phyloP scores from a whole-genome alignment of 2,888 invertebrate species.

The Xanthostigma xanthostigma region DNA sequence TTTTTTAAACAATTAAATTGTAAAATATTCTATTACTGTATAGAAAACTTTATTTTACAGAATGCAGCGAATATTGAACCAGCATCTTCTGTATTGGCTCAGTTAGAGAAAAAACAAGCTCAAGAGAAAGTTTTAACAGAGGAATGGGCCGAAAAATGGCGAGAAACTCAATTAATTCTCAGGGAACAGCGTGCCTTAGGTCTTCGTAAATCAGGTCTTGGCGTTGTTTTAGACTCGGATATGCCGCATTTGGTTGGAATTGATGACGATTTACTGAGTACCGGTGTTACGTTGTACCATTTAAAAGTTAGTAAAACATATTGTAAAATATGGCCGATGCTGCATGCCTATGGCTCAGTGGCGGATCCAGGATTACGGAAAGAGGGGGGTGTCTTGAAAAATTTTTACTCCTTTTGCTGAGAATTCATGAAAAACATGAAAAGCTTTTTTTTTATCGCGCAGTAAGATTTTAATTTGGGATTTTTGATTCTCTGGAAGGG shows the following conservation, averaged over 20 bases:
- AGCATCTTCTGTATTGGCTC: conserved; percentile 48
- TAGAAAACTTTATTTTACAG: conserved; percentile 19
- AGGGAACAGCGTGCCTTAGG: conserved; percentile 80
- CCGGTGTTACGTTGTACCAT: conserved; percentile 83
- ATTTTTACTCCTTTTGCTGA: too few relatives aligned
- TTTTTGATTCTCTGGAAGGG: too few relatives aligned
- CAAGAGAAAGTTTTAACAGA: conserved; percentile 79
- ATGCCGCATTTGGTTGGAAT: conserved; percentile 86
- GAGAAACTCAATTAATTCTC: conserved; percentile 74
- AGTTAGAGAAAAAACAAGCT: conserved; percentile 79
- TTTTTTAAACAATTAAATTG: neutral
- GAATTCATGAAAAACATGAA: too few relatives aligned
- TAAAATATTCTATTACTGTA: neutral
- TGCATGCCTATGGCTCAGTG: too few relatives aligned
- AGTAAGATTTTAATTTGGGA: too few relatives aligned
- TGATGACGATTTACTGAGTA: conserved; percentile 77
- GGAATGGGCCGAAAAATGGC: conserved; percentile 89
- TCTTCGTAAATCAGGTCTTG: conserved; percentile 71
- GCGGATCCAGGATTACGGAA: too few relatives aligned
- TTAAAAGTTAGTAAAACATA: conserved; percentile 42
- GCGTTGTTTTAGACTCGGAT: conserved; percentile 79
- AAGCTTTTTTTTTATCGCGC: too few relatives aligned
- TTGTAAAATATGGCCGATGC: neutral
- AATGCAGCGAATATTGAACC: conserved; percentile 39
- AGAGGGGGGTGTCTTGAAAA: too few relatives aligned